Evolutionary conservation across 2,113 vertebrate species (phyloP), one percentile per base, ranked within the genome.

Genomic region (Sinocyclocheilus anshuiensis): DNA sequence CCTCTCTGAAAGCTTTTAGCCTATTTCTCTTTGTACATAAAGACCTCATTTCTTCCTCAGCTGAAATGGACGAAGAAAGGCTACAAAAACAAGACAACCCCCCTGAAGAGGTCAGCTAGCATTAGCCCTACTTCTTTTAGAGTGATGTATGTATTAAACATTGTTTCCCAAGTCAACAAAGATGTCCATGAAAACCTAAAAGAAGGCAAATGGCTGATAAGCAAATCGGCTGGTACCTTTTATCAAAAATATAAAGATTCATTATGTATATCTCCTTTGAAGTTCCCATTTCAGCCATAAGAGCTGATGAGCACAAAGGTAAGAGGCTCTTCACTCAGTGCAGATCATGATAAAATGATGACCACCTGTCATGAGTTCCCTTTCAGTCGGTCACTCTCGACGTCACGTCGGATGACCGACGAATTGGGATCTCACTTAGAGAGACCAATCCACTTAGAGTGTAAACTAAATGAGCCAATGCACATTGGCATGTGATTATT

Each of bases 1-100:
- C 91, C 84, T 87, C 86, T 84, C 91, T 93, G 92, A 94, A 93
- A 94, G 90, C 92, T 92, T 93, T 92, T 89, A 89, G 72, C 90
- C 86, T 88, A 84, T 82, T 18, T 86, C 53, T 84, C 83, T 77
- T 85, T 75, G 90, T 93, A 94, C 93, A 94, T 92, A 93, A 92
- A 92, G 84, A 86, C 77, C 83, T 90, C 89, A 91, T 92, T 87
- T 88, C 87, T 85, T 84, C 33, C 36, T 79, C 39, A 72, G 74
- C 67, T 48, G 24, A 88, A 90, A 84, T 53, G 26, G 39, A 87
- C 65, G 63, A 85, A 87, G 81, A 75, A 36, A 61, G 50, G 36
- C 61, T n/a, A 69, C 67, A 74, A 88, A 33, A 63, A 77, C 67
- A 89, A 83, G 86, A 87, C 88, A 84, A 82, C 80, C 85, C 77